Evolutionary conservation across 30 jellyfish, hydroid and myxozoan genomes (phyloP), one percentile per base, ranked within the genome.

Genomic region (Pelagia noctiluca): DNA sequence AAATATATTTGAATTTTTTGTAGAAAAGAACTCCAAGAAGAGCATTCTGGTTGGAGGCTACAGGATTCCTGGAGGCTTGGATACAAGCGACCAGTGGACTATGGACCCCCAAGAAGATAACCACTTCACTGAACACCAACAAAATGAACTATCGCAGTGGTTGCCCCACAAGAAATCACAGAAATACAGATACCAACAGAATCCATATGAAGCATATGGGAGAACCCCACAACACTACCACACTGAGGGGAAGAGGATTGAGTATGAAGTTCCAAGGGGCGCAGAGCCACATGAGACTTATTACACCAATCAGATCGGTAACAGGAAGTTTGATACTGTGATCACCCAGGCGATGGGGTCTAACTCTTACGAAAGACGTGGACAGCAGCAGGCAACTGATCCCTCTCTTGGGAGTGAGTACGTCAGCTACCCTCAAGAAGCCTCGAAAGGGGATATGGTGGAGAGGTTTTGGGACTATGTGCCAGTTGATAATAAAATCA

Each of bases 391-490:
- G 35, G 38, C n/a, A n/a, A n/a, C 7, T 26, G 92, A 82, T 34
- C 92, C 92, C 34, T 75, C 92, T 0, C 85, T 82, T 4, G 92
- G 92, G 0, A 82, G 86, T 62, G 92, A 82, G 38, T 82, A 82
- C 60, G 92, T 82, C 33, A 82, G 92, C 66, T 82, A 16, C 33
- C 92, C 92, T 4, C 92, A 82, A 35, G 92, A 82, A 60, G 62
- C 57, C 23, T 24, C 75, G 54, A 82, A 60, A 24, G 85, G 38
- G 1, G 76, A 68, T 38, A 63, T 23, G 3, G 32, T 70, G 50
- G 92, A 82, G 19, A 38, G 76, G 31, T 82, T 66, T 49, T 82
- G 92, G 92, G 86, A 82, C 54, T 82, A 82, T 35, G 92, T 82
- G 34, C 92, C 92, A 36, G 46, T 82, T 34, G 84, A 68, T 16